Evolutionary conservation across 2,888 invertebrate genomes (phyloP).

Genomic region (Fragum whitleyi): DNA sequence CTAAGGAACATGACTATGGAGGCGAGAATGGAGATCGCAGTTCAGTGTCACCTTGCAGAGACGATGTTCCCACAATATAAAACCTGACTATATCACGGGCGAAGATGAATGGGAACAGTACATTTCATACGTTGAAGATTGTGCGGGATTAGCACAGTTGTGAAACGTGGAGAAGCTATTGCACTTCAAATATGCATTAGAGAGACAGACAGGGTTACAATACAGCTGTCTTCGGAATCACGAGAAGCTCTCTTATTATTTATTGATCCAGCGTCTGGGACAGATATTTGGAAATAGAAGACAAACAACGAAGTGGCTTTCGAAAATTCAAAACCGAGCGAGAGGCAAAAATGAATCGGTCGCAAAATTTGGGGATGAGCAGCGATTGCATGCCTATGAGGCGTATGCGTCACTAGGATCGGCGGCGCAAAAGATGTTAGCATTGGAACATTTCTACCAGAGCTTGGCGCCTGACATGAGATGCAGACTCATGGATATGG

Average conservation of each 20-base stretch:
- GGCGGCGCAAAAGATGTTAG: constrained; percentile 42
- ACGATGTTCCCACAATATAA: constrained; percentile 9
- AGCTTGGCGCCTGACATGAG: constrained; percentile 33
- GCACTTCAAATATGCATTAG: constrained; percentile 30
- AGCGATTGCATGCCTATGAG: neutral
- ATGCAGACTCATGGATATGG: constrained; percentile 16
- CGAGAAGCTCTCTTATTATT: constrained; percentile 24
- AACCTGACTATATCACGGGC: constrained; percentile 40
- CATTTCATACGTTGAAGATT: constrained; percentile 43
- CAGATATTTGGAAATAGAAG: constrained; percentile 42
- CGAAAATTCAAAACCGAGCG: constrained; percentile 35
- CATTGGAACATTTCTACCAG: constrained; percentile 39
- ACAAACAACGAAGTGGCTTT: constrained; percentile 30
- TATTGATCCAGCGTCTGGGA: constrained; percentile 16
- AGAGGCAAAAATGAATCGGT: constrained; percentile 12
- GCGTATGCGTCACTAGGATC: constrained; percentile 29
- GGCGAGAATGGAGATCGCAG: neutral
- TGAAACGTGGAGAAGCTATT: constrained; percentile 36
- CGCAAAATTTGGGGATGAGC: constrained; percentile 34
- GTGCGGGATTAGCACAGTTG: constrained; percentile 45
- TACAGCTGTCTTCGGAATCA: constrained; percentile 21
- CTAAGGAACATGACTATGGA: constrained; percentile 2
- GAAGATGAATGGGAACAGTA: constrained; percentile 48
- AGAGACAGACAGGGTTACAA: constrained; percentile 30
- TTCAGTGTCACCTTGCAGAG: neutral